A percentile compares a stretch with the other conserved stretches of the same genome.
These are phyloP conservation scores for Andrena minutula DNA, from an alignment of 2,888 invertebrate genomes.

Conservation along the genomic window DNA sequence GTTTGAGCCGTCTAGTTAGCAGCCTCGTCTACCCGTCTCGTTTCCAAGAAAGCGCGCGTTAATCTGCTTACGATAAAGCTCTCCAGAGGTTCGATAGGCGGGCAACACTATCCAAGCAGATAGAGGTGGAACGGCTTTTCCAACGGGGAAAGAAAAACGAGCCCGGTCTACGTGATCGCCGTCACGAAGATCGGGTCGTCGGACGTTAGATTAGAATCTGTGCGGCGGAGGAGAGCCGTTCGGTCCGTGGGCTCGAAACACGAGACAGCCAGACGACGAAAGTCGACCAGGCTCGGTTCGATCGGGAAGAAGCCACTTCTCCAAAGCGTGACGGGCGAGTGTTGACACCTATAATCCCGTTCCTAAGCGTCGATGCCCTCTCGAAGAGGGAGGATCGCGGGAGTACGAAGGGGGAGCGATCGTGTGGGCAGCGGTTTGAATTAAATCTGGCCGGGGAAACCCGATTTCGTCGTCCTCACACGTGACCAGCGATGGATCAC, in stretches of 20 bases:
- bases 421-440: constrained; percentile 17
- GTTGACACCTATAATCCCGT: constrained; percentile 37
- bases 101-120: neutral
- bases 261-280: constrained; percentile 40
- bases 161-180: constrained; percentile 55
- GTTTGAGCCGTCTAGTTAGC: constrained; percentile 1
- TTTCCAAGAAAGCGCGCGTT: constrained; percentile 33
- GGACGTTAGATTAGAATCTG: constrained; percentile 44
- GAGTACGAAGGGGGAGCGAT: neutral
- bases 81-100: constrained; percentile 21
- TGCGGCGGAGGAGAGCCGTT: neutral
- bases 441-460: constrained; percentile 31
- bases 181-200: constrained; percentile 27
- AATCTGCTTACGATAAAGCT: constrained; percentile 48
- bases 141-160: constrained; percentile 18
- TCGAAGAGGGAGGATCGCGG: neutral
- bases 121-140: constrained; percentile 4
- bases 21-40: neutral
- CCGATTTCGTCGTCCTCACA: constrained; percentile 23
- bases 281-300: constrained; percentile 8
- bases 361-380: neutral
- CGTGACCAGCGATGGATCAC: constrained; percentile 32
- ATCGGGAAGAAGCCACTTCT: neutral
- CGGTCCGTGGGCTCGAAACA: constrained; percentile 38
- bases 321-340: neutral